Conservation (phyloP, 2,797 vertebrate species). For the Hypotaenidia okinawae region DNA sequence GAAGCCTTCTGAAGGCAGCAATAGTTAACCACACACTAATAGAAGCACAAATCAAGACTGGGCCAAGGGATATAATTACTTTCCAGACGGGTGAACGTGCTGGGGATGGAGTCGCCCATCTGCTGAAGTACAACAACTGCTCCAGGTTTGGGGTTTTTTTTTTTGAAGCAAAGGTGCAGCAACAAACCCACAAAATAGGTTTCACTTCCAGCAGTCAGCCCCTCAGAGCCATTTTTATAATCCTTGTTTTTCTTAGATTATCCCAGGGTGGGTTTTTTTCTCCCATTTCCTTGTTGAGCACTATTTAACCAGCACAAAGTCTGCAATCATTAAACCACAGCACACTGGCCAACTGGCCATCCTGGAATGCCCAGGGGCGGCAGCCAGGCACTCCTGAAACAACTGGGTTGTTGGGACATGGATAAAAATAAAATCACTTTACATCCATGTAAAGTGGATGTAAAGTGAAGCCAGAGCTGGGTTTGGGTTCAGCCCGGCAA, state of each 20-base stretch:
- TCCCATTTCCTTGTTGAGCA: not conserved
- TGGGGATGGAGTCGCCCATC: not conserved
- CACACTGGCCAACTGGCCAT: not conserved
- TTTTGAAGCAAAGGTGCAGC: conserved; percentile 28
- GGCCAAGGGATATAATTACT: conserved; percentile 17
- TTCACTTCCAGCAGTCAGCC: conserved; percentile 20
- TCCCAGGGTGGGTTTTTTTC: conserved; percentile 52
- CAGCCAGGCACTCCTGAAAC: not conserved
- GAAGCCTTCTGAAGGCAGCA: not conserved
- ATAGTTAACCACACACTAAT: not conserved
- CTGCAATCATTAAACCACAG: conserved; percentile 28
- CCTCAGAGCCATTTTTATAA: conserved; percentile 31
- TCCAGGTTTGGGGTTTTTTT: not conserved
- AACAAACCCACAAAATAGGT: conserved; percentile 28
- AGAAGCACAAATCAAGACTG: conserved; percentile 17
- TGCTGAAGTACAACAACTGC: conserved; percentile 35
- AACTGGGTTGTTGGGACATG: not conserved
- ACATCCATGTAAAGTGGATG: too few relatives aligned
- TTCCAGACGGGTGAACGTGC: not conserved
- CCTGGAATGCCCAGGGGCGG: not conserved
- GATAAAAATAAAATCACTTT: not conserved
- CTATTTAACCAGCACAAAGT: conserved; percentile 47
- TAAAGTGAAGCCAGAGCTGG: not conserved
- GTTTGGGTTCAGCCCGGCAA: not conserved
- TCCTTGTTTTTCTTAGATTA: conserved; percentile 52